Evolutionary conservation across 53 echinoderm and acorn worm species (phyloP), one percentile per base, ranked within the genome.

Genomic region (Paelopatides confundens): DNA sequence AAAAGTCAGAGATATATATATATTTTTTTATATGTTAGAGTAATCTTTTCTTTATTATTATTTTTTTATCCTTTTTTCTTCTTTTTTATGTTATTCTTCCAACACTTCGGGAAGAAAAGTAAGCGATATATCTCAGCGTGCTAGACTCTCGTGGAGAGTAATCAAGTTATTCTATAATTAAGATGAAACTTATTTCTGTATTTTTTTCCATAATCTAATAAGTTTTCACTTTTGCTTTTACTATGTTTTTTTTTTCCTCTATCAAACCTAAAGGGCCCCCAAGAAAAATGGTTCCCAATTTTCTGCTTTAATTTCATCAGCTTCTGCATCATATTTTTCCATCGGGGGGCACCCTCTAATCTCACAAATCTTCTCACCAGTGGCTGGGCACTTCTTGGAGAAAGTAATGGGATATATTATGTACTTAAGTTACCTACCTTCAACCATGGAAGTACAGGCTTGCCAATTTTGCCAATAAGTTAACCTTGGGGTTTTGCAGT

Each of bases 301-400:
- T 79, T 79, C 79, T 79, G 79, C 51, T 79, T n/a, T 79, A 79
- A 79, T 79, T 79, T 79, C 79, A 79, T 79, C 79, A 79, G 58
- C 58, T 26, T n/a, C 58, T 58, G 74, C 74, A 74, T 74, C 74
- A 36, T 74, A 79, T 79, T 79, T 79, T 79, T n/a, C 48, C 14
- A 33, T 79, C 79, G 43, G 79, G 48, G 58, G 79, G 79, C 79
- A 79, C 79, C 18, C 34, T 29, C 50, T 79, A 79, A 79, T 79
- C 79, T 27, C 29, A 11, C 27, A 51, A 58, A 79, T 79, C 48
- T 52, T 50, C 58, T 79, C 31, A 79, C 48, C 47, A 47, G 18
- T 28, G 48, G 51, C 51, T 15, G 50, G 68, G 69, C 14, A 48
- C 48, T 33, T n/a, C 69, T 74, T 40, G 39, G 27, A 39, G 74